Evolutionary conservation across 2,888 invertebrate genomes (phyloP).

Genomic region (Chloroclysta siterata): DNA sequence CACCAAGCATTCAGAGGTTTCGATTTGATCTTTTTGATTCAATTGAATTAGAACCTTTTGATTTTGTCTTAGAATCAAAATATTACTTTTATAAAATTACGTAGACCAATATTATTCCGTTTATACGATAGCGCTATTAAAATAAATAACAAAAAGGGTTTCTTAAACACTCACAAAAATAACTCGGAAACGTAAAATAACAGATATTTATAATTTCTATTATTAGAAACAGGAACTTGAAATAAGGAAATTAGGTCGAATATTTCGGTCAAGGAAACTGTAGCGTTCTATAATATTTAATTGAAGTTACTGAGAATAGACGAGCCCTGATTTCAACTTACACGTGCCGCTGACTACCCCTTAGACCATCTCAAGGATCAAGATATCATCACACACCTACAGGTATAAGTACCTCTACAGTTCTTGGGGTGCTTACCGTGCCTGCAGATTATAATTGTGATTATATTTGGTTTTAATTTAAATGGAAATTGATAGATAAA

Average conservation of each 20-base stretch:
- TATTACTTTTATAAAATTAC: background rate
- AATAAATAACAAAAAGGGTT: background rate
- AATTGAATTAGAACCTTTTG: too few relatives aligned
- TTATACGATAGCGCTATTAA: background rate
- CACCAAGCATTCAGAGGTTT: too few relatives aligned
- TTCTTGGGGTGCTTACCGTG: too few relatives aligned
- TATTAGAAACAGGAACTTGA: conserved; percentile 23
- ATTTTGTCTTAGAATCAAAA: too few relatives aligned
- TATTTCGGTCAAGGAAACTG: conserved; percentile 32
- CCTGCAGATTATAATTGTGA: too few relatives aligned
- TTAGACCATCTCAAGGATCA: too few relatives aligned
- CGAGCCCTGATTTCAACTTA: background rate
- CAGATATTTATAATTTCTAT: conserved; percentile 12
- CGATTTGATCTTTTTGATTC: too few relatives aligned
- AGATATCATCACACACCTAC: too few relatives aligned
- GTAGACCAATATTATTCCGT: background rate
- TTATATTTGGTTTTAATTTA: too few relatives aligned
- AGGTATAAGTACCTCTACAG: too few relatives aligned
- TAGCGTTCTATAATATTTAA: conserved; percentile 4
- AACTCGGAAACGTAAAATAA: conserved; percentile 3
- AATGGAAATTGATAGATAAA: too few relatives aligned
- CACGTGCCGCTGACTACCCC: background rate
- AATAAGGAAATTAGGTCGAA: conserved; percentile 30
- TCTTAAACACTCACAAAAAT: background rate
- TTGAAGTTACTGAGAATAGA: background rate